A percentile compares a stretch with the other conserved stretches of the same genome.
phyloP scores from a whole-genome alignment of 2,797 vertebrate species.

The Spheniscus humboldti region DNA sequence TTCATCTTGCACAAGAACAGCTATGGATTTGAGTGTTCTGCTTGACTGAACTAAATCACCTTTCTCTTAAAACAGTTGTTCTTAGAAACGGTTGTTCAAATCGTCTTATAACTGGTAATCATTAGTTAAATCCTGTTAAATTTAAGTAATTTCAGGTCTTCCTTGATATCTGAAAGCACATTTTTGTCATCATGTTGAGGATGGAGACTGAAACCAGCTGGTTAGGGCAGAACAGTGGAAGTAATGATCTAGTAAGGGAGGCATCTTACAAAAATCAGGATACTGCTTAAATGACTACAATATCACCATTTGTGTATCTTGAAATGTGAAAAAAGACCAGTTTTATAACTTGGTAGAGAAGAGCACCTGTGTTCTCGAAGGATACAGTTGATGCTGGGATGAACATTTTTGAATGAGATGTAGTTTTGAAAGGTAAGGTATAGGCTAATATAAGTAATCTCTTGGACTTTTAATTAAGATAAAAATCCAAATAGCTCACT shows the following conservation, averaged over 20 bases:
- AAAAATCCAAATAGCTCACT: not conserved
- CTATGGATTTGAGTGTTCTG: not conserved
- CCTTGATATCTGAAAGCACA: not conserved
- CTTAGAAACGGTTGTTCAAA: not conserved
- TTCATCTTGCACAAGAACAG: not conserved
- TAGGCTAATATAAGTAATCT: not conserved
- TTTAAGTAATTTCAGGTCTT: not conserved
- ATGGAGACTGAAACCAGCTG: not conserved
- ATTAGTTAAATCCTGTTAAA: not conserved
- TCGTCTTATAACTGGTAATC: not conserved
- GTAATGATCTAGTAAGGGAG: not conserved
- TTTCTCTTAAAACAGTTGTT: not conserved
- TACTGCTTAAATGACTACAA: not conserved
- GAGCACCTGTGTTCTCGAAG: not conserved
- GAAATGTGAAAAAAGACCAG: not conserved
- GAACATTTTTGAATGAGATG: not conserved
- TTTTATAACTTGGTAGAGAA: not conserved
- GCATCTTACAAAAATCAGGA: not conserved
- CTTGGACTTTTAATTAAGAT: not conserved
- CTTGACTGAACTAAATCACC: not conserved
- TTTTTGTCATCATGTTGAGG: not conserved
- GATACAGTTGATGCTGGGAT: not conserved
- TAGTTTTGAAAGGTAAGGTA: not conserved
- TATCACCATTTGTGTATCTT: not conserved
- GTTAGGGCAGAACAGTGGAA: not conserved